These are phyloP conservation scores for Pristionchus japonicus DNA, from an alignment of 2,888 invertebrate species.

Conservation along the genomic window DNA sequence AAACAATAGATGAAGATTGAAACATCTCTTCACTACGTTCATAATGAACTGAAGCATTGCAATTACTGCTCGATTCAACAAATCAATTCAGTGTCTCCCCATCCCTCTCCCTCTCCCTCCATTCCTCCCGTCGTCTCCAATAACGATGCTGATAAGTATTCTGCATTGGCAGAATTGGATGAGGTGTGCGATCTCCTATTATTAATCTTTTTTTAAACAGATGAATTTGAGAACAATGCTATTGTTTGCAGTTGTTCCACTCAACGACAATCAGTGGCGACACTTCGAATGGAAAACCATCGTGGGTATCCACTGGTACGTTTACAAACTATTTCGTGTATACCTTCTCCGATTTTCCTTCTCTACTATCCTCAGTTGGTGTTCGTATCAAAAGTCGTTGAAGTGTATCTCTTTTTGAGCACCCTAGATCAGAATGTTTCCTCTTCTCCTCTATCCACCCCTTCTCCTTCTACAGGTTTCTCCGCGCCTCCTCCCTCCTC, in stretches of 20 bases:
- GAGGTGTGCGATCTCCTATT: constrained; percentile 49
- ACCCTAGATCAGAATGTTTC: not conserved
- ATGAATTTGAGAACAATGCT: not conserved
- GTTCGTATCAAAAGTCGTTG: not conserved
- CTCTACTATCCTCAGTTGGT: constrained; percentile 23
- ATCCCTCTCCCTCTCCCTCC: not conserved
- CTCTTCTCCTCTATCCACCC: not conserved
- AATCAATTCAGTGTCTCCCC: not conserved
- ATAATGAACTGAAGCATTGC: no score
- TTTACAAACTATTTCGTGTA: not conserved
- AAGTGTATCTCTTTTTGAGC: not conserved
- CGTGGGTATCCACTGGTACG: constrained; percentile 37
- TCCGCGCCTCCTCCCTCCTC: constrained; percentile 29
- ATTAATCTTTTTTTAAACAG: not conserved
- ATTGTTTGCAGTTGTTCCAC: constrained; percentile 42
- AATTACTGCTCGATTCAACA: no score
- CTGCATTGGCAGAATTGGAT: constrained; percentile 55
- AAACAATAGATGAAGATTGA: no score
- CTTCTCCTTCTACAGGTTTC: constrained; percentile 9
- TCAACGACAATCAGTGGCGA: constrained; percentile 17
- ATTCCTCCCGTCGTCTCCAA: not conserved
- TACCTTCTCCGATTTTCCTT: not conserved
- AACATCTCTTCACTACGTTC: no score
- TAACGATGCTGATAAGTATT: constrained; percentile 52
- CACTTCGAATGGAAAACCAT: constrained; percentile 34